Evolutionary conservation across 2,888 invertebrate species (phyloP).

Genomic region (Diaphora mendica): DNA sequence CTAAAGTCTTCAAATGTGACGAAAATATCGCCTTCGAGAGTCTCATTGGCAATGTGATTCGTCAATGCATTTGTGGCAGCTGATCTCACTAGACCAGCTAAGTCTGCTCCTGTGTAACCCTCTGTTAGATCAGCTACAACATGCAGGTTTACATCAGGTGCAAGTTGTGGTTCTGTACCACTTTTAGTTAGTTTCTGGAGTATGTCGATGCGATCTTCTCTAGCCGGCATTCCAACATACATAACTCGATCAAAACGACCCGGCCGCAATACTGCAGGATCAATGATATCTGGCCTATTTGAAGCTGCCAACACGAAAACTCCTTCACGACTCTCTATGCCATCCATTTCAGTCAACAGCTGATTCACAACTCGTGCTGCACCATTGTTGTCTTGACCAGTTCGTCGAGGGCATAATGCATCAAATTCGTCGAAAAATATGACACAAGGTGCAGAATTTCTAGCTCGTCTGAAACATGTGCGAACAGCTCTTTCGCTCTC

Average conservation of each 20-base stretch:
- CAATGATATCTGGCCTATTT: constrained; percentile 98
- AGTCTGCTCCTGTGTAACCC: constrained; percentile 97
- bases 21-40: constrained; percentile 84
- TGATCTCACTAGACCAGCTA: constrained; percentile 95
- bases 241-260: constrained; percentile 96
- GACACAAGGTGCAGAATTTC: constrained; percentile 98
- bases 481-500: constrained; percentile 99
- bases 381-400: constrained; percentile 90
- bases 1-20: constrained; percentile 91
- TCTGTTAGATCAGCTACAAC: constrained; percentile 89
- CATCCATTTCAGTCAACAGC: constrained; percentile 99
- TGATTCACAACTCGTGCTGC: constrained; percentile 97
- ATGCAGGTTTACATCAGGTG: constrained; percentile 91
- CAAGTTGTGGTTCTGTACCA: constrained; percentile 92
- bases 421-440: constrained; percentile 99
- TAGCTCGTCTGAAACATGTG: constrained; percentile 97
- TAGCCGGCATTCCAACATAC: constrained; percentile 95
- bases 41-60: constrained; percentile 88
- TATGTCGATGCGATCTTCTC: constrained; percentile 94
- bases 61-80: constrained; percentile 93
- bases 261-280: constrained; percentile 95
- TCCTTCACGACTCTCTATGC: constrained; percentile 95
- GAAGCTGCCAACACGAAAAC: constrained; percentile 98
- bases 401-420: constrained; percentile 96
- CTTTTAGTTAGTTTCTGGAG: constrained; percentile 95